phyloP scores from a whole-genome alignment of 64 coral and sea anemone species.

The Stylophora pistillata region DNA sequence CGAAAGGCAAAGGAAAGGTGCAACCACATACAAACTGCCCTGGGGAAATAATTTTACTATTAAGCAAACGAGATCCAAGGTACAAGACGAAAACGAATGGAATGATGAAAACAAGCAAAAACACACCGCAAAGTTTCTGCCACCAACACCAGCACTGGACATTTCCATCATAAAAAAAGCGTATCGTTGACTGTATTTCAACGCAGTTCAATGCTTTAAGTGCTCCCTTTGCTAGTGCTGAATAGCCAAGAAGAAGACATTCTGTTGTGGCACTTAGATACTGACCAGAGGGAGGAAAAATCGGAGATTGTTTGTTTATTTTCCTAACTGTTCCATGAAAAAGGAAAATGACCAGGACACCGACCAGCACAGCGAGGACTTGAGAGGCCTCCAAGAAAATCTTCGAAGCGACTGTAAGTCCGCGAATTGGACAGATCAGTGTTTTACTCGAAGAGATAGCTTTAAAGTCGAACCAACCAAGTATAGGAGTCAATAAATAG shows the following conservation, averaged over 20 bases:
- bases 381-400: conserved; percentile 15
- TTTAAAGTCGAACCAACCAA: conserved; percentile 41
- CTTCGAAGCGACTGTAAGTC: conserved; percentile 29
- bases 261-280: conserved; percentile 48
- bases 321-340: background rate
- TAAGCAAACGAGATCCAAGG: conserved; percentile 26
- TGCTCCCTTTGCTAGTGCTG: background rate
- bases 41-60: conserved; percentile 3
- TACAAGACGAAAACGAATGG: conserved; percentile 45
- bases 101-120: conserved; percentile 22
- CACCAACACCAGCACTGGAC: conserved; percentile 53
- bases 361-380: conserved; percentile 3
- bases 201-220: conserved; percentile 47
- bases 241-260: conserved; percentile 51
- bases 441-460: background rate
- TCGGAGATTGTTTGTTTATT: background rate
- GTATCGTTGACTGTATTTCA: background rate
- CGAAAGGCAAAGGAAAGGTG: conserved; percentile 42
- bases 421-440: conserved; percentile 26
- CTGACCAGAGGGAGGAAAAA: background rate
- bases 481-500: background rate
- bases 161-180: conserved; percentile 55
- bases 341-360: conserved; percentile 14
- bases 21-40: conserved; percentile 19
- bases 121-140: conserved; percentile 24